phyloP scores from a whole-genome alignment of 2,888 invertebrate genomes.

The Agrenia bidenticulata region DNA sequence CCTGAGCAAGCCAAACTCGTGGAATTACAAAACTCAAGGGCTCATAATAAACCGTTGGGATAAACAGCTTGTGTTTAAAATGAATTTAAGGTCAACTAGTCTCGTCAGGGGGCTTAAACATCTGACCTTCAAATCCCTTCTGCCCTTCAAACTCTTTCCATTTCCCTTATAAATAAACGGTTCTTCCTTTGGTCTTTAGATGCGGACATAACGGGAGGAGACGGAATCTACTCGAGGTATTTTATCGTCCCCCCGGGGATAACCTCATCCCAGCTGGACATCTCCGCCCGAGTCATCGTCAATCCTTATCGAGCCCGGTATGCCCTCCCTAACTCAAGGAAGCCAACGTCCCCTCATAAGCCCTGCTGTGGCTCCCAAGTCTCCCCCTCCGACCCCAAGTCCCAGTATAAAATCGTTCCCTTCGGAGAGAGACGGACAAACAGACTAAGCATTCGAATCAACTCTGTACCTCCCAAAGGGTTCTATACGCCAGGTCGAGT shows the following conservation, averaged over 20 bases:
- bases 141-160: too few relatives aligned
- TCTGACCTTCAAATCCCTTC: too few relatives aligned
- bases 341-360: conserved; percentile 1
- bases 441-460: conserved; percentile 44
- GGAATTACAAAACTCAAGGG: too few relatives aligned
- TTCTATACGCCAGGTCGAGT: conserved; percentile 59
- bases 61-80: too few relatives aligned
- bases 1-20: too few relatives aligned
- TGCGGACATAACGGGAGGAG: conserved; percentile 66
- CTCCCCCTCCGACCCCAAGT: conserved; percentile 47
- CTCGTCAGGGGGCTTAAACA: too few relatives aligned
- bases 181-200: conserved; percentile 57
- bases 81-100: too few relatives aligned
- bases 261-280: conserved; percentile 46
- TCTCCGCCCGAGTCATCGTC: conserved; percentile 48
- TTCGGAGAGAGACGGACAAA: conserved; percentile 50
- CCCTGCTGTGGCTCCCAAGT: conserved; percentile 49
- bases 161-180: too few relatives aligned
- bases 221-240: conserved; percentile 68
- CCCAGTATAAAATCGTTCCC: conserved; percentile 50
- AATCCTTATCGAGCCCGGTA: conserved; percentile 51
- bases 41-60: too few relatives aligned
- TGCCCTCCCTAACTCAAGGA: conserved; percentile 33
- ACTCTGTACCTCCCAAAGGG: conserved; percentile 46
- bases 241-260: conserved; percentile 56